Conservation (phyloP, 2,888 invertebrate genomes). For the Himalopsyche anomala region DNA sequence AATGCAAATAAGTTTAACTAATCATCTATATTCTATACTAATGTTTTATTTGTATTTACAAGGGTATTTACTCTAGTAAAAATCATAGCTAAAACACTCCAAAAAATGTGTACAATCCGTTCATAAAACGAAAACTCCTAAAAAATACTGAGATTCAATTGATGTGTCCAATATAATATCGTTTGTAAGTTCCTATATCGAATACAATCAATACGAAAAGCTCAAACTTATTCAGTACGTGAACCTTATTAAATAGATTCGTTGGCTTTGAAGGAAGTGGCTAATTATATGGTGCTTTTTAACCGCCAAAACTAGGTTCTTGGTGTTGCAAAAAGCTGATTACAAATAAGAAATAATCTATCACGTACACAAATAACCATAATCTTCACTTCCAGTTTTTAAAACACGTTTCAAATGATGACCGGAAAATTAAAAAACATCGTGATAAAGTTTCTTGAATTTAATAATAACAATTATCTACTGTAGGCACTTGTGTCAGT, state of each 20-base stretch:
- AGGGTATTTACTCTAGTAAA: no score
- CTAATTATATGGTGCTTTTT: slow-evolving; percentile 8
- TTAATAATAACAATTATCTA: slow-evolving; percentile 44
- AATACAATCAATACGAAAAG: not conserved
- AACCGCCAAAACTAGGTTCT: slow-evolving; percentile 29
- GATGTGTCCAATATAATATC: no score
- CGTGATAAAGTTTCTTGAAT: slow-evolving; percentile 61
- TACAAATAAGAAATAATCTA: slow-evolving; percentile 57
- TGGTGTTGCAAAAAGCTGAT: slow-evolving; percentile 56
- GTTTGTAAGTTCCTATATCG: no score
- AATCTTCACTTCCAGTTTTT: slow-evolving; percentile 60
- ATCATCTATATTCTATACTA: no score
- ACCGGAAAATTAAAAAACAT: slow-evolving; percentile 53
- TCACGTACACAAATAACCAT: slow-evolving; percentile 63
- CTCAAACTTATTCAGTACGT: slow-evolving; percentile 2
- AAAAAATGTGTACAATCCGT: no score
- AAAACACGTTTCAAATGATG: slow-evolving; percentile 57
- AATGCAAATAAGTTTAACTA: no score
- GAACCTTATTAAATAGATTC: slow-evolving; percentile 28
- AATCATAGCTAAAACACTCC: no score
- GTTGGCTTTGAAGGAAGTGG: slow-evolving; percentile 7
- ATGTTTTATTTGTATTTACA: no score
- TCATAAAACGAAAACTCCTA: no score
- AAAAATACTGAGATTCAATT: no score
- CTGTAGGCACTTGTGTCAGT: slow-evolving; percentile 31